Percentiles rank a stretch among this genome's conserved stretches.
Conservation (phyloP, 30 jellyfish, hydroid and myxozoan genomes). For the Haliclystus octoradiatus region DNA sequence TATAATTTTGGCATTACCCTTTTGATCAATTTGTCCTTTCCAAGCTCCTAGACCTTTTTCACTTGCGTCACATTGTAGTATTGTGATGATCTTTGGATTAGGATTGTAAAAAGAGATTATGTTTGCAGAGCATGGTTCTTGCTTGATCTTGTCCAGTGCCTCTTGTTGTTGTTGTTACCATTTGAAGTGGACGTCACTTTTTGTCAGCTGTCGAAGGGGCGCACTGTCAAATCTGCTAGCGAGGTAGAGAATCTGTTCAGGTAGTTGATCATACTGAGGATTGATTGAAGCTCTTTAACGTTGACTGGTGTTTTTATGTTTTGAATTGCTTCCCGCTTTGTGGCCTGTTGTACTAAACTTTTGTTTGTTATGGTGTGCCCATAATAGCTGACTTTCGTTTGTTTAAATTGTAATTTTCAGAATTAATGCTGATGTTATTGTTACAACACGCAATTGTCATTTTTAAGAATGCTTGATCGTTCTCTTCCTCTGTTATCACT, state of each 20-base stretch:
- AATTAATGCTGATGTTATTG: slow-evolving; percentile 7
- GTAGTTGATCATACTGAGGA: slow-evolving; percentile 28
- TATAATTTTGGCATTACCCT: no score
- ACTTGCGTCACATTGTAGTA: no score
- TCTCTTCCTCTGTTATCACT: slow-evolving; percentile 2
- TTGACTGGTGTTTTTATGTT: slow-evolving; percentile 3
- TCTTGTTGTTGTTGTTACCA: no score
- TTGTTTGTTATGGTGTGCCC: slow-evolving; percentile 9
- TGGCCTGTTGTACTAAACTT: slow-evolving; percentile 6
- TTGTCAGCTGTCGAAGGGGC: slow-evolving; percentile 18
- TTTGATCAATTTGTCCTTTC: no score
- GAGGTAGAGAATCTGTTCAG: slow-evolving; percentile 3
- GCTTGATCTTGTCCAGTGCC: no score
- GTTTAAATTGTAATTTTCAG: slow-evolving; percentile 7
- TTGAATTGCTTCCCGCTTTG: slow-evolving; percentile 4
- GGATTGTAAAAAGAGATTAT: no score
- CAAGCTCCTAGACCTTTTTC: no score
- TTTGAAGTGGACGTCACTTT: no score
- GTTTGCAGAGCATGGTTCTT: no score
- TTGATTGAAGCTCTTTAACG: slow-evolving; percentile 10
- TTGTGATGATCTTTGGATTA: no score
- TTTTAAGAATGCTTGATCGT: slow-evolving; percentile 3
- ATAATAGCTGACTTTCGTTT: background rate
- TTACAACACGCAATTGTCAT: slow-evolving; percentile 2
- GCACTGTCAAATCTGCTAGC: slow-evolving; percentile 22